Evolutionary conservation across 2,113 vertebrate species (phyloP).

Genomic region (Osmerus eperlanus): DNA sequence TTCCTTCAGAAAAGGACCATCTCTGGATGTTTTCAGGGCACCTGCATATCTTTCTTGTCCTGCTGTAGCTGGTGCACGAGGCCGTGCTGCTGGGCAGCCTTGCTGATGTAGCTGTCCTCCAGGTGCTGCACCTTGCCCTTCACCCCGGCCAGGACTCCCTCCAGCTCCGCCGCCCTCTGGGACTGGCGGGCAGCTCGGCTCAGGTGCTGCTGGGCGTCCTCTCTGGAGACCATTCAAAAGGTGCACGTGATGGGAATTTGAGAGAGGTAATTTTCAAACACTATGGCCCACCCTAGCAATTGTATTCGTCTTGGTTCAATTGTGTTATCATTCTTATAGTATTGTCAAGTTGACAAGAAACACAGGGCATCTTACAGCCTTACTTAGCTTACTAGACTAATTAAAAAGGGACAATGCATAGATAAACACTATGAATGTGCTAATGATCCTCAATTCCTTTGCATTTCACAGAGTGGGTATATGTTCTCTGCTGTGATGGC

Average conservation of each 20-base stretch:
- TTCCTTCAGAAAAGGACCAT: neutral
- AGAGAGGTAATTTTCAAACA: too few species aligned
- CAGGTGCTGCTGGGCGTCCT: slow-evolving; percentile 72
- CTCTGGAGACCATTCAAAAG: slow-evolving; percentile 57
- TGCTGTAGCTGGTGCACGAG: slow-evolving; percentile 73
- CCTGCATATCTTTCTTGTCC: slow-evolving; percentile 72
- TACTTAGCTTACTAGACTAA: too few species aligned
- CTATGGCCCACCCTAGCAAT: too few species aligned
- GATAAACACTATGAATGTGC: too few species aligned
- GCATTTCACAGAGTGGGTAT: too few species aligned
- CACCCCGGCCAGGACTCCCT: slow-evolving; percentile 75
- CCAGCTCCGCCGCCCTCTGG: slow-evolving; percentile 75
- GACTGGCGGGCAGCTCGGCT: slow-evolving; percentile 68
- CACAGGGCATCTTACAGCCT: too few species aligned
- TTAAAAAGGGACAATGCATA: too few species aligned
- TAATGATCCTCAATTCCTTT: too few species aligned
- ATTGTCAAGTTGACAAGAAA: too few species aligned
- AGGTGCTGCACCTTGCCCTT: slow-evolving; percentile 81
- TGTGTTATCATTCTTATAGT: too few species aligned
- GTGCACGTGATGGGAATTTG: too few species aligned
- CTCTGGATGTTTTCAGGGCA: slow-evolving; percentile 32
- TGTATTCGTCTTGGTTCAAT: too few species aligned
- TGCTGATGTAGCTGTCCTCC: slow-evolving; percentile 80
- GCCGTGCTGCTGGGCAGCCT: slow-evolving; percentile 72
- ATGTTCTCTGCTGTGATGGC: neutral